Base-by-base conservation (phyloP, 2,113 vertebrate genomes). In the Malaclemys terrapin region DNA sequence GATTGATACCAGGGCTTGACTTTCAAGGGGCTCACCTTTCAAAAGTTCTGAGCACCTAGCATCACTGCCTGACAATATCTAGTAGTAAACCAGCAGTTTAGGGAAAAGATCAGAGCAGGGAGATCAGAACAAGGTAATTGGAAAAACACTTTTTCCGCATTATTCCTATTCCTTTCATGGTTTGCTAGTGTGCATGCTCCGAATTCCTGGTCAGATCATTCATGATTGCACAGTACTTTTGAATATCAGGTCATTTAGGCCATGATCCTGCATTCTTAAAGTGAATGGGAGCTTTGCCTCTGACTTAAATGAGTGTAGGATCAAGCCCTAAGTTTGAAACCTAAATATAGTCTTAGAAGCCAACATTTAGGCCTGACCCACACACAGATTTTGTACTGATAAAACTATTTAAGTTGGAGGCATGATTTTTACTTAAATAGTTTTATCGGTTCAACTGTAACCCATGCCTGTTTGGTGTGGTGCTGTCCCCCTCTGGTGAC, bases 31-130 rank as follows among this genome's bases (percentile, higher is more conserved):
- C 38, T 88, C n/a, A 2, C 2, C 86, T 93, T 89, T 84, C 87
- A 79, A 93, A 96, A 94, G 8, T 93, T 69, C 82, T 94, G 72
- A 93, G 65, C 52, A 78, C 24, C 27, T 93, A 79, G 80, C 57
- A 87, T 42, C 2, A 24, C 1, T 88, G 91, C 10, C 42, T 96
- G 54, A 52, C 90, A 96, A 91, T 9, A 85, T 59, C 59, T 42
- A 72, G 29, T 88, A 72, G 22, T 82, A 56, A 96, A 94, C 45
- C 6, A 62, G 62, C 81, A 62, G 10, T 1, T 65, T 90, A 8
- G 38, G 47, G 29, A 84, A 69, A 91, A 49, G 2, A 62, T 50
- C 4, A 89, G 90, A 94, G 27, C 4, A 85, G 7, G 49, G 81
- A 92, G 85, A 45, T 31, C 10, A 78, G 14, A 27, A 4, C 10